Percentiles rank a stretch among this genome's conserved stretches.
Conservation (phyloP, 2,113 vertebrate genomes). For the Neolamprologus tretocephalus region DNA sequence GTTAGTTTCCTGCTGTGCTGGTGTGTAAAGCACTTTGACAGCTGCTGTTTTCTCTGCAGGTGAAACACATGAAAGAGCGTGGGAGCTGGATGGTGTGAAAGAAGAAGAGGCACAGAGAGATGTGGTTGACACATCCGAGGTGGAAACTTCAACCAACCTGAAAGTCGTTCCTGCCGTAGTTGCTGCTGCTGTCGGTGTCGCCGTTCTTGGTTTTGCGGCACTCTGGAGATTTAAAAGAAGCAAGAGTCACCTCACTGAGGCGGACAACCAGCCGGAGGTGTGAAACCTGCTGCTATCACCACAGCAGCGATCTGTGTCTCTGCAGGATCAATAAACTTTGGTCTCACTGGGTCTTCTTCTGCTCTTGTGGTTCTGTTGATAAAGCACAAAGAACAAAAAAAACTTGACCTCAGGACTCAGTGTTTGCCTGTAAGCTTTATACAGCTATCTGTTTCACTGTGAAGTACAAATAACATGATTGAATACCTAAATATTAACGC, state of each 20-base stretch:
- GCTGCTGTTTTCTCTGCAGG: neutral
- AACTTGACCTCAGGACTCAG: neutral
- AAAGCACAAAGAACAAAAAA: neutral
- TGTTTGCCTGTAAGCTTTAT: too few species aligned
- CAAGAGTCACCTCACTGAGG: rapidly evolving
- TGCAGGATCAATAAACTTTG: neutral
- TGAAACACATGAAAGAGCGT: rapidly evolving
- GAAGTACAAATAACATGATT: neutral
- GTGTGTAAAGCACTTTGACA: rapidly evolving
- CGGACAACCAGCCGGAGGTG: rapidly evolving
- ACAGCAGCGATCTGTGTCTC: neutral
- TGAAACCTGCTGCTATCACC: rapidly evolving
- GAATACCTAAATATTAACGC: rapidly evolving
- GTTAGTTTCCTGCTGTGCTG: neutral
- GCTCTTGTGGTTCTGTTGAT: rapidly evolving
- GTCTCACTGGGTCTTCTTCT: neutral
- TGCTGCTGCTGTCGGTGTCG: neutral
- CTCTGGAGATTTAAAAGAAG: neutral
- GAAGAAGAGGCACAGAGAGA: neutral
- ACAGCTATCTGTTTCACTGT: neutral
- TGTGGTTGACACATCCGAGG: neutral
- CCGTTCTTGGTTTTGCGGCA: rapidly evolving
- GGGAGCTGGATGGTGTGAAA: neutral
- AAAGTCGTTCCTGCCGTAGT: neutral
- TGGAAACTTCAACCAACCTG: neutral